A percentile compares a stretch with the other conserved stretches of the same genome.
Evolutionary conservation across 2,797 vertebrate species (phyloP).

Genomic region (Graptemys geographica): DNA sequence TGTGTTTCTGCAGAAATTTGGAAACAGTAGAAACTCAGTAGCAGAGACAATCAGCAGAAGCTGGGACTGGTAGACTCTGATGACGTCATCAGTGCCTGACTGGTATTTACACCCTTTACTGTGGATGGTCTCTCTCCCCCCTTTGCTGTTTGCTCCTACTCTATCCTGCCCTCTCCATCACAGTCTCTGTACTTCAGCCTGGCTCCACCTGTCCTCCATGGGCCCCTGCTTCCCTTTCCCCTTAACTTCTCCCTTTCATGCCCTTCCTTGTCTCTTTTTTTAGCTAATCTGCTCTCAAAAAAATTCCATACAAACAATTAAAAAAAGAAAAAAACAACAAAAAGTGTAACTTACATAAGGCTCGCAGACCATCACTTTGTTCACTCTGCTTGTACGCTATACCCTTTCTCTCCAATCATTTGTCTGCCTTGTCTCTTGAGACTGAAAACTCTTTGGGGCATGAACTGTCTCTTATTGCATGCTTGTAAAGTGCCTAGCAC

Average conservation of each 20-base stretch:
- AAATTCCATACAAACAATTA: background rate
- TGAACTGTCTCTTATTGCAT: background rate
- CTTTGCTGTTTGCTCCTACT: background rate
- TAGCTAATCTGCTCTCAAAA: background rate
- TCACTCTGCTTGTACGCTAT: background rate
- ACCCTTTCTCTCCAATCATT: background rate
- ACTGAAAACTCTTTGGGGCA: background rate
- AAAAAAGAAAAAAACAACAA: background rate
- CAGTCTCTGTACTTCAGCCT: background rate
- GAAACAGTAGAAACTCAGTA: conserved; percentile 4
- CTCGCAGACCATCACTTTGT: background rate
- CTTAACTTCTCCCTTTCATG: background rate
- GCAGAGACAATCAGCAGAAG: background rate
- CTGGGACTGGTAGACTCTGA: background rate
- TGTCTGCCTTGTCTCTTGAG: background rate
- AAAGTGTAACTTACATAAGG: background rate
- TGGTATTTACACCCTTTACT: background rate
- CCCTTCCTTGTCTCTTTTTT: conserved; percentile 21
- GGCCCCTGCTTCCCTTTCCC: background rate
- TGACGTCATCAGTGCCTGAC: background rate
- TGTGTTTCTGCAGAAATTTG: background rate
- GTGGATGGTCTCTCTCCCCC: background rate
- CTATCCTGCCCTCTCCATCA: background rate
- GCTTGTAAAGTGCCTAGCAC: background rate
- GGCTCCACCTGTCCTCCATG: background rate